These are phyloP conservation scores for Cryptoprocta ferox DNA, from an alignment of 2,797 vertebrate species.

Conservation along the genomic window DNA sequence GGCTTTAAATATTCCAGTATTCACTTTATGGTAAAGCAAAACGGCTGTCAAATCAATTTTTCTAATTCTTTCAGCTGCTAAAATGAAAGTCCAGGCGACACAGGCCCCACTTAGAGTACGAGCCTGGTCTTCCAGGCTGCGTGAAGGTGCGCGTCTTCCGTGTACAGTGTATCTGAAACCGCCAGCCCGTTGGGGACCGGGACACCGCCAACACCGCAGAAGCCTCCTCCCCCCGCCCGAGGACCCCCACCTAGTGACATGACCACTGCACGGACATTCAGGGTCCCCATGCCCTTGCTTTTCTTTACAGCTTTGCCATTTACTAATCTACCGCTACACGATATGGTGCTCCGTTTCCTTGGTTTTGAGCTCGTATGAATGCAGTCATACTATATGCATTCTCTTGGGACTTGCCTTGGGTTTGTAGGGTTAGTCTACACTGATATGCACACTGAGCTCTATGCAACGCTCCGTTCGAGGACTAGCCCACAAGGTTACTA, in stretches of 20 bases:
- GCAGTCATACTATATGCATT: fast-evolving
- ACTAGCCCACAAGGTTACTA: neutral
- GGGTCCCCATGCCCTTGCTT: neutral
- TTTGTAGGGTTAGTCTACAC: fast-evolving
- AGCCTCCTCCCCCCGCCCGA: neutral
- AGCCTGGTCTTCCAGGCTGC: too few relatives aligned
- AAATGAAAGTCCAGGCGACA: neutral
- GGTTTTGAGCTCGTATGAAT: neutral
- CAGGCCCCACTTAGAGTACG: neutral
- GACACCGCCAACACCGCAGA: neutral
- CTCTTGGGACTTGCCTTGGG: neutral
- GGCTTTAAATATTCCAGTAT: neutral
- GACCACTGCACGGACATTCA: neutral
- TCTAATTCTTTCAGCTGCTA: neutral
- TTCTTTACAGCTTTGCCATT: neutral
- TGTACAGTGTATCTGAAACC: neutral
- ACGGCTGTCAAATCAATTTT: conserved; percentile 13
- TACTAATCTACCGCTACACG: neutral
- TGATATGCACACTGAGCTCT: neutral
- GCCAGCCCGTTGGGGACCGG: neutral
- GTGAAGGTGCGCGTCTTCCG: fast-evolving
- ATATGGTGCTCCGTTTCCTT: fast-evolving
- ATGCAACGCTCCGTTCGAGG: neutral
- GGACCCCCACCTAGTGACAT: fast-evolving
- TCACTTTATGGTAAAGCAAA: neutral